Evolutionary conservation across 2,888 invertebrate species (phyloP).

Genomic region (Xanthorhoe spadicearia): DNA sequence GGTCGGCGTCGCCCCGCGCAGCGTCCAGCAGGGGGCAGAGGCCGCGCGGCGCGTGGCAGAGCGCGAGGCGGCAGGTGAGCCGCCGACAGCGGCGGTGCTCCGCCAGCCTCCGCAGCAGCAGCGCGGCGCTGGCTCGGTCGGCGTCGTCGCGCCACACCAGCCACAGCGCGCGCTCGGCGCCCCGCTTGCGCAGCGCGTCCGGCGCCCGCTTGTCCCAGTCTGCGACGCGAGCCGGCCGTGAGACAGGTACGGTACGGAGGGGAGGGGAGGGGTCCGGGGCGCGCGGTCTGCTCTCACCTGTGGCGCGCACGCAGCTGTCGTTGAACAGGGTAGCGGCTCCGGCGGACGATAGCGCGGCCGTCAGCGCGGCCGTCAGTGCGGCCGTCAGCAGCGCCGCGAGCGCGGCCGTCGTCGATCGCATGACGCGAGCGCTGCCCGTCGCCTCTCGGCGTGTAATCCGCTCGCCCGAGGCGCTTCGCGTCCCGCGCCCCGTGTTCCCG

Average conservation of each 20-base stretch:
- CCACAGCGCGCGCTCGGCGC: constrained; percentile 69
- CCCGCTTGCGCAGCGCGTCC: constrained; percentile 79
- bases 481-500: too few relatives aligned
- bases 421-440: not conserved
- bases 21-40: constrained; percentile 5
- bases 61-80: constrained; percentile 11
- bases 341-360: not conserved
- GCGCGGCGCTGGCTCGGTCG: constrained; percentile 18
- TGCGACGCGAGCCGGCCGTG: not conserved
- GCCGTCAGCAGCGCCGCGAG: constrained; percentile 2
- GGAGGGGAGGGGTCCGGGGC: not conserved
- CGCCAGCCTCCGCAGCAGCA: constrained; percentile 16
- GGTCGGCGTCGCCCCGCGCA: not conserved
- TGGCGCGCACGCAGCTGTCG: not conserved
- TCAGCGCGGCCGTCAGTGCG: not conserved
- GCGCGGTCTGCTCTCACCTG: not conserved
- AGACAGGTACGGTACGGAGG: not conserved
- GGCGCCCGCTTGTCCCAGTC: constrained; percentile 6
- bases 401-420: not conserved
- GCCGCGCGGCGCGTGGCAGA: constrained; percentile 10
- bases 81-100: constrained; percentile 7
- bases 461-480: not conserved
- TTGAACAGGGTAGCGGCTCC: not conserved
- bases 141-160: constrained; percentile 16
- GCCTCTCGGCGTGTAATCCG: not conserved